A percentile compares a stretch with the other conserved stretches of the same genome.
phyloP scores from a whole-genome alignment of 2,888 invertebrate genomes.

The Cryptocheilus praepositus region DNA sequence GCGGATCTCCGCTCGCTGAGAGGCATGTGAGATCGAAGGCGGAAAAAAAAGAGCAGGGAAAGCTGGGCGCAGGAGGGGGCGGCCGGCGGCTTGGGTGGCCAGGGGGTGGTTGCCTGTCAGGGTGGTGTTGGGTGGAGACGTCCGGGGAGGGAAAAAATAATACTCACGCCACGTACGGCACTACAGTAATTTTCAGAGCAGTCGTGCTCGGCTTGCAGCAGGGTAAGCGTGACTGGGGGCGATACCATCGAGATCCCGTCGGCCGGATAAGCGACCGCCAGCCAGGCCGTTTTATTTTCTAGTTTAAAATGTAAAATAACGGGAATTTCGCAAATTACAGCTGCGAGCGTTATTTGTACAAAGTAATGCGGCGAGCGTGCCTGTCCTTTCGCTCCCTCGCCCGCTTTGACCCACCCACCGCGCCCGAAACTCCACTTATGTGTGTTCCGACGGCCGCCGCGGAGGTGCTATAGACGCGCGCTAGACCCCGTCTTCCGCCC shows the following conservation, averaged over 20 bases:
- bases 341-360: constrained; percentile 62
- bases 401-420: constrained; percentile 6
- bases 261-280: constrained; percentile 63
- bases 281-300: constrained; percentile 65
- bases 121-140: constrained; percentile 1
- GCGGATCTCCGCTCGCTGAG: constrained; percentile 36
- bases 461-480: neutral
- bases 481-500: constrained; percentile 4
- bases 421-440: constrained; percentile 6
- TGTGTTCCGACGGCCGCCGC: no score
- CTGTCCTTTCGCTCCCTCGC: constrained; percentile 28
- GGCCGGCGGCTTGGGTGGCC: constrained; percentile 15
- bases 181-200: constrained; percentile 62
- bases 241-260: constrained; percentile 69
- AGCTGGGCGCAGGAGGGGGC: constrained; percentile 25
- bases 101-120: constrained; percentile 7
- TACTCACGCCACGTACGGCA: constrained; percentile 59
- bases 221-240: constrained; percentile 68
- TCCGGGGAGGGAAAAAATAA: constrained; percentile 51
- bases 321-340: constrained; percentile 65
- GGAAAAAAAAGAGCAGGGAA: constrained; percentile 21
- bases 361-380: constrained; percentile 61
- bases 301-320: constrained; percentile 68
- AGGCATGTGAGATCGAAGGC: constrained; percentile 49
- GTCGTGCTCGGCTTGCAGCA: constrained; percentile 60